Percentiles rank a stretch among this genome's conserved stretches.
Evolutionary conservation across 92 coral and sea anemone genomes (phyloP).

Genomic region (Nematostella vectensis): DNA sequence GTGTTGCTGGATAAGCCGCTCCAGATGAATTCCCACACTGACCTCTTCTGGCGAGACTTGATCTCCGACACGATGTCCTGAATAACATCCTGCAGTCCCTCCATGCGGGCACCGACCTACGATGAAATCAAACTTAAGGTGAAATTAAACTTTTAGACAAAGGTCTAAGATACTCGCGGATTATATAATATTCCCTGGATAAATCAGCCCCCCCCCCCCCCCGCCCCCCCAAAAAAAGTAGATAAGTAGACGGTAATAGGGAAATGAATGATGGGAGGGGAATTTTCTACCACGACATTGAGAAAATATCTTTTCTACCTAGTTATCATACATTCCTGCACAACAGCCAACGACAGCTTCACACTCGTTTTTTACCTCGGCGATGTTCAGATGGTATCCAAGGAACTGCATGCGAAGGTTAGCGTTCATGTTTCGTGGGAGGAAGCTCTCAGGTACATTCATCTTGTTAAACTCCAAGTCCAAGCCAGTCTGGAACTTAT

Average conservation of each 20-base stretch:
- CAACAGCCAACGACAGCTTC: too few relatives aligned
- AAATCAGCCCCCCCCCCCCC: too few relatives aligned
- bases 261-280: too few relatives aligned
- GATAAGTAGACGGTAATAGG: too few relatives aligned
- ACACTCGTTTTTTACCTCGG: slow-evolving; percentile 60
- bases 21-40: slow-evolving; percentile 32
- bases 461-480: slow-evolving; percentile 68
- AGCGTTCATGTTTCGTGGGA: slow-evolving; percentile 72
- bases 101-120: slow-evolving; percentile 79
- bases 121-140: neutral
- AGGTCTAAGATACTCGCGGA: too few relatives aligned
- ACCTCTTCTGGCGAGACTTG: slow-evolving; percentile 55
- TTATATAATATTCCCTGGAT: too few relatives aligned
- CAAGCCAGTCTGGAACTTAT: slow-evolving; percentile 47
- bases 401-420: slow-evolving; percentile 45
- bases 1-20: neutral
- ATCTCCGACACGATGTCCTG: slow-evolving; percentile 46
- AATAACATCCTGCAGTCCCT: slow-evolving; percentile 58
- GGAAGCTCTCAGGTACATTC: slow-evolving; percentile 58
- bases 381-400: slow-evolving; percentile 37
- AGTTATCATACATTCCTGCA: too few relatives aligned
- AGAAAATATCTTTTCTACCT: too few relatives aligned
- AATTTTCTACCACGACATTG: too few relatives aligned
- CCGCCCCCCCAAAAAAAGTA: too few relatives aligned
- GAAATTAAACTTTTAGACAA: neutral